A percentile compares a stretch with the other conserved stretches of the same genome.
These are phyloP conservation scores for Agriopis aurantiaria DNA, from an alignment of 2,888 invertebrate genomes.

Conservation along the genomic window DNA sequence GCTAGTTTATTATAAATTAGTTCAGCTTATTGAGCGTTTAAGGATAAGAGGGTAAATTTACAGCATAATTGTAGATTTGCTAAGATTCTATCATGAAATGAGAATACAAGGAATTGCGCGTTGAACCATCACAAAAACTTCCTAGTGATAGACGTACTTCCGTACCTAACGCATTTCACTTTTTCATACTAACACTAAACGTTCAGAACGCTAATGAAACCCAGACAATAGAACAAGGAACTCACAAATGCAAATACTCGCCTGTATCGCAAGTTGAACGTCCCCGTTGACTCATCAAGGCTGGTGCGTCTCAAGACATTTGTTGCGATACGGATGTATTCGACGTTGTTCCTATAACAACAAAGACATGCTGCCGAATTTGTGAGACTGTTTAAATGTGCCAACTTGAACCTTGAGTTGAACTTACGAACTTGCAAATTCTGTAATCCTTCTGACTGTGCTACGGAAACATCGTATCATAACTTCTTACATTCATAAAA, in stretches of 20 bases:
- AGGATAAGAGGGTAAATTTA: too few relatives aligned
- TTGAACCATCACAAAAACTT: background rate
- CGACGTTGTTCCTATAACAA: conserved; percentile 25
- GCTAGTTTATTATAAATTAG: too few relatives aligned
- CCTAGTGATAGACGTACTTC: conserved; percentile 23
- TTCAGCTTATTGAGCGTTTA: too few relatives aligned
- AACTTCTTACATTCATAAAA: too few relatives aligned
- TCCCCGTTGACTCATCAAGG: conserved; percentile 51
- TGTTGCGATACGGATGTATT: conserved; percentile 41
- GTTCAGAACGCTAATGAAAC: conserved; percentile 30
- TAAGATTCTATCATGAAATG: background rate
- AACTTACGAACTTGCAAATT: conserved; percentile 23
- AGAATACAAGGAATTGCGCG: background rate
- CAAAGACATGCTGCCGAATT: conserved; percentile 36
- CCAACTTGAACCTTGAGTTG: conserved; percentile 28
- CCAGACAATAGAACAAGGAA: conserved; percentile 49
- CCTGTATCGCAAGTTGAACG: conserved; percentile 46
- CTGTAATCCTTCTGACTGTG: background rate
- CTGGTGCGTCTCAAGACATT: conserved; percentile 40
- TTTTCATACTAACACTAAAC: conserved; percentile 27
- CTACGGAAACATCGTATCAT: background rate
- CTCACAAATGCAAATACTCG: conserved; percentile 46
- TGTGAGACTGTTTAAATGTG: conserved; percentile 13
- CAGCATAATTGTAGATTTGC: background rate
- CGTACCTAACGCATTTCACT: conserved; percentile 31